Evolutionary conservation across 2,113 vertebrate genomes (phyloP), one percentile per base, ranked within the genome.

Genomic region (Tachysurus fulvidraco): DNA sequence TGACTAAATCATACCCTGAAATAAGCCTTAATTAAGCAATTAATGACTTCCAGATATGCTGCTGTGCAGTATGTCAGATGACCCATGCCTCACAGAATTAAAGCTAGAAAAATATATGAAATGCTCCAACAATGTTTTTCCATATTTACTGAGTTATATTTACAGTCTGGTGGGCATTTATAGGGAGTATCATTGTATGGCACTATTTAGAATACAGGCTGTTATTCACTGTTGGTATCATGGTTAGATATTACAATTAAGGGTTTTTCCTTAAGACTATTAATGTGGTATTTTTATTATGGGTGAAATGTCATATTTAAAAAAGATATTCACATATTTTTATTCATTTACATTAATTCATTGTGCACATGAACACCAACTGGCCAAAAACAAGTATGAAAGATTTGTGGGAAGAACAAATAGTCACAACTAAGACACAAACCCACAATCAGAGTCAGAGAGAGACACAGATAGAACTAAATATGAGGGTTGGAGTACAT

Each of bases 391-490:
- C 4, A 36, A 19, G 10, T 36, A 13, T 41, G 12, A 36, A 0
- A 80, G 30, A 41, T 28, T 59, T 59, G 28, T 41, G 30, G 78
- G 78, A 80, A 41, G 54, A 59, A 59, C 17, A 41, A 59, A 41
- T 59, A 80, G 55, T 80, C 17, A 41, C 54, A 59, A 80, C 28
- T 79, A 57, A 79, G 21, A 36, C 17, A 79, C 52, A 57, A 30
- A 79, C 30, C 28, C 17, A 80, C 54, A 59, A 59, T 41, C 54
- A 80, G 50, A 78, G n/a, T 23, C 55, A 36, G 17, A 57, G n/a
- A 55, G 52, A 79, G 76, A 79, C 50, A 78, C n/a, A 80, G 54
- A 36, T 36, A 36, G 28, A 57, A 36, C 52, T 21, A 80, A 80
- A 80, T 80, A 57, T 36, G 28, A 80, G 28, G 52, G 28, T 59